These are phyloP conservation scores for Watsonalla cultraria DNA, from an alignment of 2,888 invertebrate species.

Conservation along the genomic window DNA sequence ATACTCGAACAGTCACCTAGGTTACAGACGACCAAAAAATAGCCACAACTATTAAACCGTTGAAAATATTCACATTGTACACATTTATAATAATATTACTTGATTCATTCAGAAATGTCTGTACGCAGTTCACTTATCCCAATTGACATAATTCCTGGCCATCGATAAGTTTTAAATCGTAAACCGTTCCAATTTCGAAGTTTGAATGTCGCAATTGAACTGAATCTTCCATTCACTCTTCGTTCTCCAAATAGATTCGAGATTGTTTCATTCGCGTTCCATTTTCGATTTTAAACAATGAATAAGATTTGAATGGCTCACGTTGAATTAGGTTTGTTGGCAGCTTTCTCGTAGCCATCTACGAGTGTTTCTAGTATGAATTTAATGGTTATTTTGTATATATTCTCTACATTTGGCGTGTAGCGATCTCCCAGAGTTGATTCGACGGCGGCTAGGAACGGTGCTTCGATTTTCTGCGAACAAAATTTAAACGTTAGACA, in stretches of 20 bases:
- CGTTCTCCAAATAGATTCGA: constrained; percentile 3
- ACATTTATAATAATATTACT: constrained; percentile 24
- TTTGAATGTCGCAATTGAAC: constrained; percentile 8
- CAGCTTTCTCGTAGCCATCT: constrained; percentile 84
- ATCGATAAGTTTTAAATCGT: constrained; percentile 17
- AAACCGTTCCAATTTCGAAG: constrained; percentile 18
- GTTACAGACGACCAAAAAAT: constrained; percentile 27
- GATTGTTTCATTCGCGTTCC: constrained; percentile 6
- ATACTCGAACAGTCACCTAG: constrained; percentile 6
- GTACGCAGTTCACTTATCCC: constrained; percentile 21
- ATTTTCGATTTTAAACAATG: constrained; percentile 7
- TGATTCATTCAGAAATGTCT: constrained; percentile 29
- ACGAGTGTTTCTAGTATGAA: constrained; percentile 92
- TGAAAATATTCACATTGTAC: constrained; percentile 40
- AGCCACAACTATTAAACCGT: constrained; percentile 19
- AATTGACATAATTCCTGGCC: constrained; percentile 32
- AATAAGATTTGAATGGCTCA: constrained; percentile 33
- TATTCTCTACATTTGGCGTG: constrained; percentile 93
- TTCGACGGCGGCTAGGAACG: constrained; percentile 92
- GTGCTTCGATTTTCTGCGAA: constrained; percentile 91
- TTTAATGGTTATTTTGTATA: constrained; percentile 93
- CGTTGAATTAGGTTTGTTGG: constrained; percentile 43
- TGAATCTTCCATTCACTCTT: constrained; percentile 1
- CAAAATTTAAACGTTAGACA: constrained; percentile 15
- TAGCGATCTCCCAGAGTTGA: constrained; percentile 92